phyloP scores from a whole-genome alignment of 2,888 invertebrate genomes.

The Agelastica alni region DNA sequence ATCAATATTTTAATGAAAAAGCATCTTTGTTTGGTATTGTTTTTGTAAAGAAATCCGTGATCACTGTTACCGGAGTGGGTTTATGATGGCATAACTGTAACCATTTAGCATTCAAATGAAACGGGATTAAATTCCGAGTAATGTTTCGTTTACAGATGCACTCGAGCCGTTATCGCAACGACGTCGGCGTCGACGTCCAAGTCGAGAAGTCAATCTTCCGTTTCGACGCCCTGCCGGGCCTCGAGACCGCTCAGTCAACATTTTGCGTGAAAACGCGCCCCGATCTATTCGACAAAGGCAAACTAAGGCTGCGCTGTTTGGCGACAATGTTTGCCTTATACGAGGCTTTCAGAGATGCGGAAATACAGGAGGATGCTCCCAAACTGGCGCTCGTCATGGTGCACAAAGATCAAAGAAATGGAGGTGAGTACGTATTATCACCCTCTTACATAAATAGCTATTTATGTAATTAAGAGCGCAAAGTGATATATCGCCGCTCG shows the following conservation, averaged over 20 bases:
- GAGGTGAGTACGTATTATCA: slow-evolving; percentile 21
- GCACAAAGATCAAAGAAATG: slow-evolving; percentile 21
- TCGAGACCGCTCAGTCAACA: slow-evolving; percentile 50
- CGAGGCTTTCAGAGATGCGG: slow-evolving; percentile 46
- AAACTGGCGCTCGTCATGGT: slow-evolving; percentile 42
- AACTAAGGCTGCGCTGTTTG: slow-evolving; percentile 50
- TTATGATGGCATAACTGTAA: background rate
- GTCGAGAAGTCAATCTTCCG: slow-evolving; percentile 36
- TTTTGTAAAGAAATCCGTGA: no score
- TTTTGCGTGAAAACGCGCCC: slow-evolving; percentile 48
- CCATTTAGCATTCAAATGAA: background rate
- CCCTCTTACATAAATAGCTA: no score
- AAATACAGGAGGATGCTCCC: slow-evolving; percentile 51
- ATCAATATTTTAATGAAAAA: no score
- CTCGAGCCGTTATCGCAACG: background rate
- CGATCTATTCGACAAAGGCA: slow-evolving; percentile 50
- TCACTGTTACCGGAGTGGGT: no score
- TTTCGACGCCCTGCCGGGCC: slow-evolving; percentile 47
- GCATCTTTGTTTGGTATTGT: no score
- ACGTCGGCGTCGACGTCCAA: slow-evolving; percentile 6
- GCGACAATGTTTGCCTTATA: slow-evolving; percentile 52
- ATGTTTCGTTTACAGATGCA: slow-evolving; percentile 10
- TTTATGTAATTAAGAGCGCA: no score
- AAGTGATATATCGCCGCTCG: no score
- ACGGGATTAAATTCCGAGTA: background rate